Conservation (phyloP, 2,797 vertebrate species). For the Pelochelys cantorii region DNA sequence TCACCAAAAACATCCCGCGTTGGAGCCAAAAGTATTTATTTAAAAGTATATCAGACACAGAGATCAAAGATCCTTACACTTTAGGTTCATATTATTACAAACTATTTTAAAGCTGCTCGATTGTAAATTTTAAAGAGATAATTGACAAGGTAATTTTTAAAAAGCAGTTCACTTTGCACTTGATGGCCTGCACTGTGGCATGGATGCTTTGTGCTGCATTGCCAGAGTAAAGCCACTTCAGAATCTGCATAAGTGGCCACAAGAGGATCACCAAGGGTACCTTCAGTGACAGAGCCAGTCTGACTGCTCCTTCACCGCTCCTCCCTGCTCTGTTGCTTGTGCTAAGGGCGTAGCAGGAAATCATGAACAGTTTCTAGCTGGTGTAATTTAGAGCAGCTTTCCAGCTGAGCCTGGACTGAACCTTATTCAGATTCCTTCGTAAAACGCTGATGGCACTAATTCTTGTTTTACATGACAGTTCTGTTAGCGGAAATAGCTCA, state of each 20-base stretch:
- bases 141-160: conserved; percentile 53
- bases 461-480: not conserved
- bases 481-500: conserved; percentile 2
- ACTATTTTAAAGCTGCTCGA: conserved; percentile 78
- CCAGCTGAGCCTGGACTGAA: not conserved
- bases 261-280: fast-evolving
- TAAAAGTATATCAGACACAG: conserved; percentile 72
- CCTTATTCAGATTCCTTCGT: conserved; percentile 68
- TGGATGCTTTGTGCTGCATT: not conserved
- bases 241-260: not conserved
- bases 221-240: not conserved
- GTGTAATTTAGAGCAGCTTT: not conserved
- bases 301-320: not conserved
- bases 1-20: conserved; percentile 74
- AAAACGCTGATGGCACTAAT: conserved; percentile 25
- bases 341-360: fast-evolving
- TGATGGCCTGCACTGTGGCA: not conserved
- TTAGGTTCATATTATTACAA: conserved; percentile 77
- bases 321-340: fast-evolving
- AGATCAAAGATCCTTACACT: conserved; percentile 74
- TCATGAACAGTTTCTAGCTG: not conserved
- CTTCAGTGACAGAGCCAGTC: not conserved
- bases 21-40: conserved; percentile 83
- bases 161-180: conserved; percentile 40
- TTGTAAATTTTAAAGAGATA: conserved; percentile 75